These are phyloP conservation scores for Halichoeres trimaculatus DNA, from an alignment of 2,113 vertebrate species.

Conservation along the genomic window DNA sequence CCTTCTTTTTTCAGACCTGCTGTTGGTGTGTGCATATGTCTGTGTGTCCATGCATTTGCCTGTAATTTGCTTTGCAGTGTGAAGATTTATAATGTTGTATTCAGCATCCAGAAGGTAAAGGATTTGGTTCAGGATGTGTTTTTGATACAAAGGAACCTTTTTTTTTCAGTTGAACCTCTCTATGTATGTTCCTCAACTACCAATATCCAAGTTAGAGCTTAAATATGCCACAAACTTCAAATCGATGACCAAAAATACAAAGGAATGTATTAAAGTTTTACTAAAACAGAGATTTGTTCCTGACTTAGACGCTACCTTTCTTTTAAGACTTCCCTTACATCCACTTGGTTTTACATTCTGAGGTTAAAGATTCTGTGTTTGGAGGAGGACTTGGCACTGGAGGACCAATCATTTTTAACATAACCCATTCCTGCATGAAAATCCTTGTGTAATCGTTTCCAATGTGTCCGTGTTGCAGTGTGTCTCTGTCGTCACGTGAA, in stretches of 20 bases:
- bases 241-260: background rate
- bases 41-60: constrained; percentile 41
- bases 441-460: constrained; percentile 50
- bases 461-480: constrained; percentile 47
- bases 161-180: constrained; percentile 14
- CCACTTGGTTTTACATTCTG: background rate
- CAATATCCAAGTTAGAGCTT: background rate
- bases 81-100: constrained; percentile 27
- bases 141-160: constrained; percentile 4
- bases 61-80: constrained; percentile 40
- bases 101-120: constrained; percentile 14
- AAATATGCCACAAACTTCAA: too few species aligned
- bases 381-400: background rate
- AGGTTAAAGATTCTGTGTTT: constrained; percentile 18
- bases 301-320: too few species aligned
- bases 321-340: too few species aligned
- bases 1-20: constrained; percentile 27
- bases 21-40: constrained; percentile 40
- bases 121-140: background rate
- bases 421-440: constrained; percentile 62
- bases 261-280: background rate
- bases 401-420: constrained; percentile 18
- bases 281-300: background rate
- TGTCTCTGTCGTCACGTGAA: constrained; percentile 53
- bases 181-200: background rate